Conservation (phyloP, 2,113 vertebrate genomes). For the Dasyurus viverrinus region DNA sequence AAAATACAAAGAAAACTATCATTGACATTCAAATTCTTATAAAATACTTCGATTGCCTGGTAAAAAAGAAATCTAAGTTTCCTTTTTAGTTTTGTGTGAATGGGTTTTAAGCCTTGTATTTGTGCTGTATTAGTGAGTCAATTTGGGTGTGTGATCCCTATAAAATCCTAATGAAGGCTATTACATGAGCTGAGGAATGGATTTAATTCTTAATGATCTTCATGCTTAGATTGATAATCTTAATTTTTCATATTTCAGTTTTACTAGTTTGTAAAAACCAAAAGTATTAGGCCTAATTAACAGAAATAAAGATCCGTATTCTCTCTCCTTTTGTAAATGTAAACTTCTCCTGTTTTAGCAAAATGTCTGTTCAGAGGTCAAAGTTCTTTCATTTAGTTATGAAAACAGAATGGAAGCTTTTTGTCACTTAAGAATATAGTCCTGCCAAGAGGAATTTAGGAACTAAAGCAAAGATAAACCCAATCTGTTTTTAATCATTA, state of each 20-base stretch:
- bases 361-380: constrained; percentile 48
- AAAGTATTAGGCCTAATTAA: constrained; percentile 48
- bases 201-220: constrained; percentile 68
- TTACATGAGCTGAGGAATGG: constrained; percentile 62
- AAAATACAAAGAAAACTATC: constrained; percentile 56
- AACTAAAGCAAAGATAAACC: constrained; percentile 35
- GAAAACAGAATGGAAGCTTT: constrained; percentile 47
- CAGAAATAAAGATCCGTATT: constrained; percentile 44
- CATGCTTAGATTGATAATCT: constrained; percentile 72
- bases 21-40: constrained; percentile 58
- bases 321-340: constrained; percentile 49
- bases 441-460: constrained; percentile 41
- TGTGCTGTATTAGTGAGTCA: constrained; percentile 67
- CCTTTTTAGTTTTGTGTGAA: constrained; percentile 55
- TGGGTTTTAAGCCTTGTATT: constrained; percentile 51
- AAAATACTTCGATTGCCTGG: constrained; percentile 56
- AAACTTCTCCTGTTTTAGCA: constrained; percentile 38
- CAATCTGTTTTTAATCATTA: constrained; percentile 75
- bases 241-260: constrained; percentile 71
- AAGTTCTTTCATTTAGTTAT: constrained; percentile 47
- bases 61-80: constrained; percentile 53
- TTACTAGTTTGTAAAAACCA: constrained; percentile 67
- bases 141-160: constrained; percentile 65
- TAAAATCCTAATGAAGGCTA: constrained; percentile 71
- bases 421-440: constrained; percentile 47